A percentile compares a stretch with the other conserved stretches of the same genome.
Conservation (phyloP, 2,113 vertebrate genomes). For the Hippocampus guttulatus region DNA sequence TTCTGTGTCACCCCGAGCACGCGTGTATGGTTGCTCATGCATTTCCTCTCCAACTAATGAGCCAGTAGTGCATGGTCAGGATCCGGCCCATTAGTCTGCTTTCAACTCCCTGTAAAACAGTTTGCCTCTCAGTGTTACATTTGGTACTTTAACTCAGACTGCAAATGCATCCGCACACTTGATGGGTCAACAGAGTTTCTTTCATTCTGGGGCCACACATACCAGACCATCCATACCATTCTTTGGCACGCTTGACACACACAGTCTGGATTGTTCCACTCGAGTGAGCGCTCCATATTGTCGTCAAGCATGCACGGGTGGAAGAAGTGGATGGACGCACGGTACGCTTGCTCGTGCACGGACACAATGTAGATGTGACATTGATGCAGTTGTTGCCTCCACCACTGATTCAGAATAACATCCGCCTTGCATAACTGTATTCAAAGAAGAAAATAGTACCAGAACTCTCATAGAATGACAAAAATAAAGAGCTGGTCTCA, state of each 20-base stretch:
- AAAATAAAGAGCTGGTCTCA: background rate
- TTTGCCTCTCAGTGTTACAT: constrained; percentile 53
- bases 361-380: background rate
- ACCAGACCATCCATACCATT: background rate
- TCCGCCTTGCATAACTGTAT: background rate
- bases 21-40: constrained; percentile 2
- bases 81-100: constrained; percentile 45
- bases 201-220: background rate
- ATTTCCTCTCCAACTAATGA: constrained; percentile 51
- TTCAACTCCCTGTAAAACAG: constrained; percentile 21
- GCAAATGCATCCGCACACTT: constrained; percentile 20
- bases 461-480: background rate
- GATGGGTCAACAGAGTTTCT: constrained; percentile 20
- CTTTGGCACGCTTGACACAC: background rate
- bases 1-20: constrained; percentile 1
- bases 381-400: background rate
- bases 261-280: background rate
- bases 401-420: background rate
- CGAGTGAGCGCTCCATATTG: background rate
- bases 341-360: background rate
- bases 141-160: constrained; percentile 13
- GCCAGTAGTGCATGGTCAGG: constrained; percentile 15
- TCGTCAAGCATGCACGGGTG: background rate
- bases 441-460: background rate
- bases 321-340: no score